Base-by-base conservation (phyloP, 2,113 vertebrate genomes). In the Tragulus kanchil region DNA sequence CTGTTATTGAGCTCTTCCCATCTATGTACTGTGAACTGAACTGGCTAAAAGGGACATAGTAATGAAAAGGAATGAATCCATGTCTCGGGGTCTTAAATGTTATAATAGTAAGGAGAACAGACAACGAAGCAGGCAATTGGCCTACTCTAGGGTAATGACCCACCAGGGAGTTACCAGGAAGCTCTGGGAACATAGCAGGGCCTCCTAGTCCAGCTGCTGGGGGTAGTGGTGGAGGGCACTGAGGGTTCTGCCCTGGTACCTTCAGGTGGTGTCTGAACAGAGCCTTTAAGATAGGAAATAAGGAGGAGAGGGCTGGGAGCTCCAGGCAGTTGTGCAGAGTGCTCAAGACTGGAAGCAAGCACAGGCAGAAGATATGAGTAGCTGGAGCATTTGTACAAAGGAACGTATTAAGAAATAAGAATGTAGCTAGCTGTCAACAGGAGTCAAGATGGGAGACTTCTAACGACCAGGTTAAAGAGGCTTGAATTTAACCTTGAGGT, bases 11-110 rank as follows among this genome's bases (percentile, higher is more conserved):
- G 42, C 31, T 85, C 65, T 13, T 93, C 59, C 48, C 56, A n/a
- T 25, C 69, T 61, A 0, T 59, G 14, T 15, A 16, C 31, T n/a
- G 10, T 31, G 58, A 75, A 36, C 73, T 17, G 8, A 36, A 28
- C 59, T 59, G 31, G 15, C 71, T 45, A 31, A 48, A 25, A 61
- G 10, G 61, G 59, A 77, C 85, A 48, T 1, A 77, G 9, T 42
- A 90, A 54, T 54, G 45, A 89, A 90, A 42, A 73, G 54, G 48
- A 87, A n/a, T 73, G 71, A 77, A 79, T 89, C 23, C 25, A 42
- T 8, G 13, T 71, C 56, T 85, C 31, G 2, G 52, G 36, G 15
- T 79, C 62, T 92, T 69, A 67, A 14, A 42, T 23, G 67, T 62
- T 36, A 36, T 36, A 36, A 36, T 28, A 45, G 28, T 31, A 28